Conservation (phyloP, 2,797 vertebrate genomes). For the Neoniphon sammara region DNA sequence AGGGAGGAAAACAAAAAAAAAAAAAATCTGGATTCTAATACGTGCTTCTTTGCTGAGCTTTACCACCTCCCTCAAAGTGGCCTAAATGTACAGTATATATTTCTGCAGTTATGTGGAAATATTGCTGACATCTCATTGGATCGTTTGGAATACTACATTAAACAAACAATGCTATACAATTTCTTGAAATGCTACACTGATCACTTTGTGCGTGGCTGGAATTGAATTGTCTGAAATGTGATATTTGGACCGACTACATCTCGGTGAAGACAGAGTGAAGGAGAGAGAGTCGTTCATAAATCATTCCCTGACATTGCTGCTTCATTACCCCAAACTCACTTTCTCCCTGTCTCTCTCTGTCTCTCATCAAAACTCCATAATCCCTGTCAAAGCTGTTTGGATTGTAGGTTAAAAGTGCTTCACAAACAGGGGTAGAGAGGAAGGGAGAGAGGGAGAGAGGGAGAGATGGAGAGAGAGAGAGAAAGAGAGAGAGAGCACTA, state of each 20-base stretch:
- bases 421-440: constrained; percentile 62
- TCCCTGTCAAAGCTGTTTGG: constrained; percentile 78
- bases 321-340: constrained; percentile 80
- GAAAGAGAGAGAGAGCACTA: constrained; percentile 39
- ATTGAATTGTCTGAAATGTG: constrained; percentile 69
- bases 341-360: constrained; percentile 66
- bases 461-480: constrained; percentile 6
- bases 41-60: constrained; percentile 39
- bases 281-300: constrained; percentile 71
- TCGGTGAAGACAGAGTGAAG: constrained; percentile 57
- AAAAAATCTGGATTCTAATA: constrained; percentile 33
- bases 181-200: constrained; percentile 72
- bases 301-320: constrained; percentile 77
- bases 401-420: constrained; percentile 74
- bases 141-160: constrained; percentile 57
- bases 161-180: constrained; percentile 75
- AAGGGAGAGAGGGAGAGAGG: constrained; percentile 1
- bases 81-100: constrained; percentile 34
- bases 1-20: neutral
- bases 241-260: constrained; percentile 69
- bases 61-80: constrained; percentile 25
- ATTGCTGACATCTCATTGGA: constrained; percentile 66
- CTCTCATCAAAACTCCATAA: constrained; percentile 79
- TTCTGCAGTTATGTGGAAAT: constrained; percentile 59
- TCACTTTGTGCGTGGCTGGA: constrained; percentile 71